These are phyloP conservation scores for Limnephilus marmoratus DNA, from an alignment of 2,888 invertebrate genomes.

Conservation along the genomic window DNA sequence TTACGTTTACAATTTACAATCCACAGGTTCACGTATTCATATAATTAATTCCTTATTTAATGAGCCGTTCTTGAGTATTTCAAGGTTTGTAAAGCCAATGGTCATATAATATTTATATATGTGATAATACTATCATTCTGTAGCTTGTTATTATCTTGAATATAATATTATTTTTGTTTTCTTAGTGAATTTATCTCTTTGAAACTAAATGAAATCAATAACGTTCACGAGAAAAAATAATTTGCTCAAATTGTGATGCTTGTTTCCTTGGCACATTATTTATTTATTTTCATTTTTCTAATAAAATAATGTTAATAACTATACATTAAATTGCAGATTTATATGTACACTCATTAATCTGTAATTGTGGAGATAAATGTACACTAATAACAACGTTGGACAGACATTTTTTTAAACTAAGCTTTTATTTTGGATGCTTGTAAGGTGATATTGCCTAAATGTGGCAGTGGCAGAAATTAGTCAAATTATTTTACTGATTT, in stretches of 20 bases:
- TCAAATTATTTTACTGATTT: no score
- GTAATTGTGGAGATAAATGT: not conserved
- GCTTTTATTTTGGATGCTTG: no score
- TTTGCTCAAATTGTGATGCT: not conserved
- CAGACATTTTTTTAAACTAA: no score
- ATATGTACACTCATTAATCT: not conserved
- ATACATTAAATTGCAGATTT: not conserved
- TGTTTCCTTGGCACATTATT: not conserved
- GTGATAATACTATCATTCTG: not conserved
- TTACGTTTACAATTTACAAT: constrained; percentile 30
- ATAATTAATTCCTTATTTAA: not conserved
- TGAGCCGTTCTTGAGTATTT: not conserved
- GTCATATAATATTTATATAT: not conserved
- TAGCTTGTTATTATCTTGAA: not conserved
- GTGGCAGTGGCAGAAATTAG: no score
- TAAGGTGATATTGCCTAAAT: not conserved
- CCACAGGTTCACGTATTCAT: constrained; percentile 20
- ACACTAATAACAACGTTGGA: not conserved
- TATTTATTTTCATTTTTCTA: not conserved
- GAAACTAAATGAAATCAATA: not conserved
- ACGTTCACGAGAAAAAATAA: not conserved
- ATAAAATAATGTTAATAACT: not conserved
- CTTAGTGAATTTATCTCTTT: not conserved
- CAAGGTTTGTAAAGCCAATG: not conserved
- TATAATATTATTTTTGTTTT: not conserved